phyloP scores from a whole-genome alignment of 2,113 vertebrate genomes.

The Zingel zingel region DNA sequence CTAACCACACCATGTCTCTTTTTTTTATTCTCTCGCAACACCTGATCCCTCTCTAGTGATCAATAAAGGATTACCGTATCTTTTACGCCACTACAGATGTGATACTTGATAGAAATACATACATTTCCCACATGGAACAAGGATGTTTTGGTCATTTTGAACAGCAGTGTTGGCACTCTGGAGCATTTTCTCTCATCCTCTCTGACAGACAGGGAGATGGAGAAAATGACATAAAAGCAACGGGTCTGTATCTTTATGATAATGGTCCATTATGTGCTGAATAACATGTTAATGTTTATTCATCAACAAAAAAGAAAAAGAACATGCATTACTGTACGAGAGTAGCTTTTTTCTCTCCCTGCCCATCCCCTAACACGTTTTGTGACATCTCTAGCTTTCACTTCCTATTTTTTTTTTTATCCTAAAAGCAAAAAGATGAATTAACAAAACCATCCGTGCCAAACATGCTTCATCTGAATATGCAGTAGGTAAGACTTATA shows the following conservation, averaged over 20 bases:
- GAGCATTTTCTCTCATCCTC: conserved; percentile 1
- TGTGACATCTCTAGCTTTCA: neutral
- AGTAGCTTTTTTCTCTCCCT: neutral
- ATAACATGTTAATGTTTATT: neutral
- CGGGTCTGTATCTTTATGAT: neutral
- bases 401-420: neutral
- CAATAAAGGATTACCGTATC: too few species aligned
- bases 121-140: neutral
- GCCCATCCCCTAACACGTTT: neutral
- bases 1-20: too few species aligned
- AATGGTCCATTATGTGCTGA: conserved; percentile 35
- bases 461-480: too few species aligned
- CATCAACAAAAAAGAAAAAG: too few species aligned
- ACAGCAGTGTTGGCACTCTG: neutral
- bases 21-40: too few species aligned
- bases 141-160: conserved; percentile 1
- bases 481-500: too few species aligned
- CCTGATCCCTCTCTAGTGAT: too few species aligned
- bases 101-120: too few species aligned
- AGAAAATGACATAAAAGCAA: conserved; percentile 51
- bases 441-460: neutral
- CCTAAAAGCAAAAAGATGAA: neutral
- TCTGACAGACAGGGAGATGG: neutral
- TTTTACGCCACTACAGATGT: too few species aligned
- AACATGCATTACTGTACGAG: too few species aligned